A percentile compares a stretch with the other conserved stretches of the same genome.
These are phyloP conservation scores for Microcebus tavaratra DNA, from an alignment of 2,113 vertebrate species.

Conservation along the genomic window DNA sequence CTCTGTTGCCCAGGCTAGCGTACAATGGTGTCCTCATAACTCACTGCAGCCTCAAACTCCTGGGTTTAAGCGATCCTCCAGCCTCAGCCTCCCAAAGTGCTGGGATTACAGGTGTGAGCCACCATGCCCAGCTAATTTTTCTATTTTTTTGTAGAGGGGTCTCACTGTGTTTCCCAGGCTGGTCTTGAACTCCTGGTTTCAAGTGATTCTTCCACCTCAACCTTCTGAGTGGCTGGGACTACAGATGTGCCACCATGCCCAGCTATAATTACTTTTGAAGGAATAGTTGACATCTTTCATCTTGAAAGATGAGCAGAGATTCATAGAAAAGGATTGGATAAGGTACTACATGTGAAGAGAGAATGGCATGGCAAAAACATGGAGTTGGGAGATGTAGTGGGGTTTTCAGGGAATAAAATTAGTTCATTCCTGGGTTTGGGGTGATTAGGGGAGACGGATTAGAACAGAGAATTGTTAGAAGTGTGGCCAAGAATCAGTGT, in stretches of 20 bases:
- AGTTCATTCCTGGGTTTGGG: neutral
- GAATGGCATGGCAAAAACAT: neutral
- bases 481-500: neutral
- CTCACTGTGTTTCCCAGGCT: too few species aligned
- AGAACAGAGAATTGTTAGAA: neutral
- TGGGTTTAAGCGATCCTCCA: too few species aligned
- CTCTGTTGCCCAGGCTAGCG: too few species aligned
- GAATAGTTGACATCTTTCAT: neutral
- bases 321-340: neutral
- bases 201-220: neutral
- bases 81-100: too few species aligned
- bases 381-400: neutral
- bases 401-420: neutral
- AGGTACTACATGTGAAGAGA: neutral
- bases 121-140: too few species aligned
- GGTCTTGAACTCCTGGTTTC: too few species aligned
- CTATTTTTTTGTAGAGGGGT: too few species aligned
- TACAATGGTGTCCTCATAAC: too few species aligned
- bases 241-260: neutral
- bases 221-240: neutral
- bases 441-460: neutral
- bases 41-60: too few species aligned
- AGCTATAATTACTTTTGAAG: neutral
- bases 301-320: neutral
- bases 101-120: too few species aligned